Evolutionary conservation across 92 coral and sea anemone genomes (phyloP), one percentile per base, ranked within the genome.

Genomic region (Anthopleura xanthogrammica): DNA sequence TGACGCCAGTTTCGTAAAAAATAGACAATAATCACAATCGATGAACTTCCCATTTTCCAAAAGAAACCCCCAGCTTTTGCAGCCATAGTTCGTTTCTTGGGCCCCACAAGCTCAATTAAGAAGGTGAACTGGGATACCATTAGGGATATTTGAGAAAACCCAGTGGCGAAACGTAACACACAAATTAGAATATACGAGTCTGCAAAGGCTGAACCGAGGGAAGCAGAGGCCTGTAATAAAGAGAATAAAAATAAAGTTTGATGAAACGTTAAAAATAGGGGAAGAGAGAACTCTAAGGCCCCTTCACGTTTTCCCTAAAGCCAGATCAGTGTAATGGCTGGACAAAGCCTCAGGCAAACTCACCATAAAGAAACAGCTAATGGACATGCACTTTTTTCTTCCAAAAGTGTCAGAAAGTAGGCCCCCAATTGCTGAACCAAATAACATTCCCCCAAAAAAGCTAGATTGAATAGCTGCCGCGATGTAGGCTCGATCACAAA

Each of bases 1-100:
- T 77, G 80, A 22, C 80, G 80, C 80, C 80, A 77, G 20, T 77
- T 22, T 16, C 70, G 80, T n/a, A 77, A 77, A 2, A 52, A 50
- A 41, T 77, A 77, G 4, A 24, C 80, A n/a, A 77, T 20, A 1
- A 29, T 23, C 17, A 54, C 70, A 54, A n/a, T n/a, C 3, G n/a
- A 6, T 5, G 68, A 64, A 7, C 19, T 40, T 12, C 65, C 80
- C 4, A 23, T 12, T 54, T 54, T 77, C 80, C 80, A 77, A 3
- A 77, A 9, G 29, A 77, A 23, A 9, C 24, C 2, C 7, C 70
- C 54, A 8, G 66, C 70, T 17, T 52, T 77, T 8, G 46, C 80
- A 50, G 80, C 80, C 40, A 77, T 20, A 12, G 80, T 77, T 20
- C 80, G 16, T 77, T 77, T 77, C 29, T 23, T 52, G 16, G 80